Base-by-base conservation (phyloP, 2,888 invertebrate genomes). In the Asteroscopus sphinx region DNA sequence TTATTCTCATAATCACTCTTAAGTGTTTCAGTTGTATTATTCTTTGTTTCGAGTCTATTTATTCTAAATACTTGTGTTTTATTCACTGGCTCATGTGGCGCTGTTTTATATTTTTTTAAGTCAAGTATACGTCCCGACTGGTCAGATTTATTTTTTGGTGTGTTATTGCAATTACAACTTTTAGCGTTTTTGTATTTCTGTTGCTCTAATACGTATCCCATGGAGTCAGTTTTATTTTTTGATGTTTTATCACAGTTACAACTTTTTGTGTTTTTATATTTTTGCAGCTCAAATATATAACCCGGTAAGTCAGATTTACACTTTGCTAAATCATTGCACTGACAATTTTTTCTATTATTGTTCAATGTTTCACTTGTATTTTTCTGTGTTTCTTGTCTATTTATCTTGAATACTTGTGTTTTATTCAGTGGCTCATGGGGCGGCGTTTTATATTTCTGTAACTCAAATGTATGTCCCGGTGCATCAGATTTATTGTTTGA, bases 151-250 rank as follows among this genome's bases (percentile, higher is more conserved):
- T 45, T 33, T 25, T 33, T 12, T 3, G 1, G 12, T 21, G 13
- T 33, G 13, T 21, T 33, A 4, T 44, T 7, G 9, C 28, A 28
- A 28, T 2, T 5, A 17, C 9, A 4, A n/a, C 21, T 3, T 21
- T 33, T 21, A 26, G 0, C 26, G 8, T 13, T 9, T 40, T 15
- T 7, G 8, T 13, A n/a, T 6, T n/a, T 30, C 16, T 3, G 11
- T 42, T 16, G 7, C 2, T 55, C 55, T 6, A 30, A 12, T 40
- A 33, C 8, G 30, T 15, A 36, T 21, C 28, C 41, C 11, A 35
- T 13, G 8, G 17, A 26, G 8, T 44, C 25, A 15, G 2, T 13
- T 9, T 26, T 13, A 21, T 17, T 6, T 21, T 37, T 2, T 1
- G 4, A 9, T 3, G 25, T 25, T 6, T 30, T 3, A n/a, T 11